These are phyloP conservation scores for Anolis sagrei DNA, from an alignment of 2,113 vertebrate genomes.

Conservation along the genomic window DNA sequence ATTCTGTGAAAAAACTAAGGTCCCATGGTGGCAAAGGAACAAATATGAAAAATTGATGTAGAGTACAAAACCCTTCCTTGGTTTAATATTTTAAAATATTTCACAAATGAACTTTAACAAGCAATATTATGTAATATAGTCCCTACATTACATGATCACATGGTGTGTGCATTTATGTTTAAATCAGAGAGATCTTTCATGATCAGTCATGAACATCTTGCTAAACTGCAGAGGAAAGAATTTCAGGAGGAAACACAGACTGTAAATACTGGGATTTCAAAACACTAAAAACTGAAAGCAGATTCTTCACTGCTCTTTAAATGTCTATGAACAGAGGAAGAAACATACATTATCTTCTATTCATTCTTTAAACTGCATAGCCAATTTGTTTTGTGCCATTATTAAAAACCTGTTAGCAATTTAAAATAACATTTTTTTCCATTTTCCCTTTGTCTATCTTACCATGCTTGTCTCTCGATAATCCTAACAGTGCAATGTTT, in stretches of 20 bases:
- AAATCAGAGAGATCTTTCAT: too few relatives aligned
- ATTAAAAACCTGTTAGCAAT: not conserved
- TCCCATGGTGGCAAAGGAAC: not conserved
- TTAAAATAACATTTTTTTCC: not conserved
- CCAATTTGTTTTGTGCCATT: not conserved
- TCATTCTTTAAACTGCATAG: not conserved
- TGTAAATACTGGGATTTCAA: not conserved
- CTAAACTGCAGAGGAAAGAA: not conserved
- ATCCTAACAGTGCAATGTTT: not conserved
- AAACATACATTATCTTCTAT: not conserved
- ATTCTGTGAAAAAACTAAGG: not conserved
- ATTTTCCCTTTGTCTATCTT: not conserved
- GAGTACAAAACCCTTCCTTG: not conserved
- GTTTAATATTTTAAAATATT: too few relatives aligned
- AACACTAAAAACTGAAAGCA: not conserved
- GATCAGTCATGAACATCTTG: not conserved
- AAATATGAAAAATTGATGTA: not conserved
- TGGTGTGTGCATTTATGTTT: too few relatives aligned
- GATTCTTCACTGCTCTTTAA: not conserved
- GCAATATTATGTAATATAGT: not conserved
- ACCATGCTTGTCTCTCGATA: not conserved
- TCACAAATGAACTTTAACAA: not conserved
- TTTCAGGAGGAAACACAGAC: not conserved
- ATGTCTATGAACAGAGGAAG: not conserved
- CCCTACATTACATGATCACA: not conserved